phyloP scores from a whole-genome alignment of 2,797 vertebrate species.

The Peromyscus eremicus region DNA sequence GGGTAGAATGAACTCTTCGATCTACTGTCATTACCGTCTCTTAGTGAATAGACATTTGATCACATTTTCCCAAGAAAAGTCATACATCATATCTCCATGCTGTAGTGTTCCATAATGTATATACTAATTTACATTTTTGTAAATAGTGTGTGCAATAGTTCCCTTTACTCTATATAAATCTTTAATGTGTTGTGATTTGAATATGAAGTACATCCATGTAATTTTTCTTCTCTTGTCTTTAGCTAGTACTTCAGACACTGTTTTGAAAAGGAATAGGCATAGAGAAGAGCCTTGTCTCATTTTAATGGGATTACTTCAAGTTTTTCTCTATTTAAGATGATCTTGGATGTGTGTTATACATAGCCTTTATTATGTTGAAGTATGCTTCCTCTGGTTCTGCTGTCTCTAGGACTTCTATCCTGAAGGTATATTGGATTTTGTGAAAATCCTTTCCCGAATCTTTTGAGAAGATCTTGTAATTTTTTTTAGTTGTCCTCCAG shows the following conservation, averaged over 20 bases:
- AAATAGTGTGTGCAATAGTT: background rate
- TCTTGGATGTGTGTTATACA: background rate
- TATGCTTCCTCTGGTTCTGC: background rate
- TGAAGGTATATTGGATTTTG: background rate
- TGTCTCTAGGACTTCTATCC: background rate
- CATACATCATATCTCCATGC: background rate
- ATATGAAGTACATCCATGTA: background rate
- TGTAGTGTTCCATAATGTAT: background rate
- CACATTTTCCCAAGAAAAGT: background rate
- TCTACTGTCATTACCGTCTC: background rate
- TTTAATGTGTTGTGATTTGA: background rate
- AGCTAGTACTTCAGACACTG: background rate
- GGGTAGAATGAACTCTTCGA: background rate
- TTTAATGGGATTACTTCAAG: background rate
- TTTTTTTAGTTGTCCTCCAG: too few relatives aligned
- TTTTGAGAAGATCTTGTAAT: background rate
- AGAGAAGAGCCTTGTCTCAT: background rate
- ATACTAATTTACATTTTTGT: background rate
- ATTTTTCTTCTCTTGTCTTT: background rate
- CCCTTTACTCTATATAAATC: background rate
- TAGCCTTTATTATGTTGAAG: background rate
- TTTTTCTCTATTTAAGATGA: background rate
- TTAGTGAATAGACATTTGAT: background rate
- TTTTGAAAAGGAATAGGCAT: background rate
- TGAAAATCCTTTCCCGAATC: background rate